phyloP scores from a whole-genome alignment of 2,113 vertebrate species.

The Pangasianodon hypophthalmus region DNA sequence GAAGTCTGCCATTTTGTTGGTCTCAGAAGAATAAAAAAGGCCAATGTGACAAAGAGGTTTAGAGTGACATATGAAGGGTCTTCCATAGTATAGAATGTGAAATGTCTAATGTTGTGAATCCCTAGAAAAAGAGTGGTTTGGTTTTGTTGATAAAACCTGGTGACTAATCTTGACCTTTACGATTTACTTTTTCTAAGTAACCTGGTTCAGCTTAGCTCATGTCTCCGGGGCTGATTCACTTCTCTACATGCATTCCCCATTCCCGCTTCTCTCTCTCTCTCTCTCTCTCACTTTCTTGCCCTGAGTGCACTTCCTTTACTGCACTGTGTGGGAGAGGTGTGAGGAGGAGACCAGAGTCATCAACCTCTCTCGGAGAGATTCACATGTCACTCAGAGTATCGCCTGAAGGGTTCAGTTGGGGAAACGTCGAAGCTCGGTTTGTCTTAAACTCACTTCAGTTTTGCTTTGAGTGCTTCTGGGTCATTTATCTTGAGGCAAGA shows the following conservation, averaged over 20 bases:
- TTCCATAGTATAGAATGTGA: not conserved
- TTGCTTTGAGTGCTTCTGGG: conserved; percentile 25
- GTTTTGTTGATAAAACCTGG: not conserved
- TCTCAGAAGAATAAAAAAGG: not conserved
- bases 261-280: not conserved
- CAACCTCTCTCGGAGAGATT: conserved; percentile 45
- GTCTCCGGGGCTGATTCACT: conserved; percentile 10
- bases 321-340: conserved; percentile 43
- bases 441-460: not conserved
- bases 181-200: conserved; percentile 13
- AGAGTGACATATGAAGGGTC: not conserved
- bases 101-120: not conserved
- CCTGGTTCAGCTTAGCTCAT: conserved; percentile 12
- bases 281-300: not conserved
- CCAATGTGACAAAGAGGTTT: not conserved
- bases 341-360: conserved; percentile 40
- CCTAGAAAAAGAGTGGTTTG: not conserved
- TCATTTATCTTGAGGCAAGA: conserved; percentile 15
- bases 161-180: not conserved
- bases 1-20: not conserved
- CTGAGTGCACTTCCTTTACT: conserved; percentile 24
- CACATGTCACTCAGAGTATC: conserved; percentile 44
- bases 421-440: conserved; percentile 19
- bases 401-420: conserved; percentile 38
- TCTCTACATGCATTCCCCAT: conserved; percentile 3